These are phyloP conservation scores for Labrus mixtus DNA, from an alignment of 2,113 vertebrate species.

Conservation along the genomic window DNA sequence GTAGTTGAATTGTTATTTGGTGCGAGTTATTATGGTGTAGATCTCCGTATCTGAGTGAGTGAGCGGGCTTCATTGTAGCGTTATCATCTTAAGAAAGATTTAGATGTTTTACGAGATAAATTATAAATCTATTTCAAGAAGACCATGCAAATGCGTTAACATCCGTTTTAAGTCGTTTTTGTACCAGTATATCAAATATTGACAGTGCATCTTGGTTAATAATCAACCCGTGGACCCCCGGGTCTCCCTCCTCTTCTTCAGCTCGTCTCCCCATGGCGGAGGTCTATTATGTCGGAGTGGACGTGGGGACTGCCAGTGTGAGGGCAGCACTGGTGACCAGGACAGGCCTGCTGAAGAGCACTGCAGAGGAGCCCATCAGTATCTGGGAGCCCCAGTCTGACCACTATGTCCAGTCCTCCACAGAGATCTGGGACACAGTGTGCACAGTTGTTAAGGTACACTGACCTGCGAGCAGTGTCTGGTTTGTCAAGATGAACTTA, in stretches of 20 bases:
- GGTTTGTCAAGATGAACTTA: neutral
- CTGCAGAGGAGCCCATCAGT: constrained; percentile 86
- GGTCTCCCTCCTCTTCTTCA: neutral
- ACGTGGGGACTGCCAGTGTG: constrained; percentile 93
- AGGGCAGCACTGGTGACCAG: constrained; percentile 91
- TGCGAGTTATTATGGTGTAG: no score
- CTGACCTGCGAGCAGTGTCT: neutral
- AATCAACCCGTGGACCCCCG: neutral
- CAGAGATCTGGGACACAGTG: constrained; percentile 93
- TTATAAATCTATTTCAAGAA: neutral
- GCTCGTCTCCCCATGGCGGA: constrained; percentile 56
- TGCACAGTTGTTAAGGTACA: constrained; percentile 90
- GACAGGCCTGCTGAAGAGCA: constrained; percentile 81
- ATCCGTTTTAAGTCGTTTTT: neutral
- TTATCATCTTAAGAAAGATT: no score
- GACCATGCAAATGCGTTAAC: no score
- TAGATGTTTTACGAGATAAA: neutral
- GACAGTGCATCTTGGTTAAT: constrained; percentile 27
- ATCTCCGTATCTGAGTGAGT: neutral
- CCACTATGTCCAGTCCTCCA: constrained; percentile 93
- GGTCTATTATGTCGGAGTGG: constrained; percentile 90
- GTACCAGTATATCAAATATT: neutral
- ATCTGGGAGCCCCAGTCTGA: constrained; percentile 89
- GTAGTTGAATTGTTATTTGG: neutral
- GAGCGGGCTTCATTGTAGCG: neutral